Base-by-base conservation (phyloP, 2,113 vertebrate genomes). In the Aramus guarauna region DNA sequence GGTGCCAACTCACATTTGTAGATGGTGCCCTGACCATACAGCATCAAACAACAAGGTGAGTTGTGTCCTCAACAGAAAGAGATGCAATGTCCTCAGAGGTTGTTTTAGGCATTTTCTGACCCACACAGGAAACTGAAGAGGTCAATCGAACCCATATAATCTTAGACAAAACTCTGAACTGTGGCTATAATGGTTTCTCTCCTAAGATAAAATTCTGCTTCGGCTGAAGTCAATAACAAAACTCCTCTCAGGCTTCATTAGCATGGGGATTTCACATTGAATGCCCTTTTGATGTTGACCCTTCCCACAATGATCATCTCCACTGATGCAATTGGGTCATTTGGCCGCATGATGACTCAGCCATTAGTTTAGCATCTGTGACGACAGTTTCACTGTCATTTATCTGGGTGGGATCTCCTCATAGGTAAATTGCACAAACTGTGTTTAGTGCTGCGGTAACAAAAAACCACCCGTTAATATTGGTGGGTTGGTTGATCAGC, bases 241-340 rank as follows among this genome's bases (percentile, higher is more conserved):
- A 67, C 32, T 72, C 67, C 6, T 88, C 50, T 85, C 36, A 68
- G 71, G 12, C 77, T 85, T 95, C 36, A 48, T 48, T 53, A 79
- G 21, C 68, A 32, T 9, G 7, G 41, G 24, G 48, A 85, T 91
- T 95, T 95, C 48, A 53, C 60, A 75, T 92, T 5, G 3, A 81
- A 56, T 60, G 23, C 19, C 19, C 47, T 85, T 94, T 72, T 86
- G 76, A 79, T 80, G 73, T 77, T 88, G 90, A 92, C 92, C 91
- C 85, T 91, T 89, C 76, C 77, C 60, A 79, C 64, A 87, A 16
- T 26, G 73, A 91, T 75, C 64, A 64, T 30, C 27, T 91, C 53
- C 3, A 5, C 34, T 95, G 83, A 89, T 80, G 95, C 83, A 97
- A 55, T 41, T 92, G 80, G 73, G 91, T 94, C 85, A 78, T 94